Conservation (phyloP, 2,888 invertebrate species). For the Argyresthia goedartella region DNA sequence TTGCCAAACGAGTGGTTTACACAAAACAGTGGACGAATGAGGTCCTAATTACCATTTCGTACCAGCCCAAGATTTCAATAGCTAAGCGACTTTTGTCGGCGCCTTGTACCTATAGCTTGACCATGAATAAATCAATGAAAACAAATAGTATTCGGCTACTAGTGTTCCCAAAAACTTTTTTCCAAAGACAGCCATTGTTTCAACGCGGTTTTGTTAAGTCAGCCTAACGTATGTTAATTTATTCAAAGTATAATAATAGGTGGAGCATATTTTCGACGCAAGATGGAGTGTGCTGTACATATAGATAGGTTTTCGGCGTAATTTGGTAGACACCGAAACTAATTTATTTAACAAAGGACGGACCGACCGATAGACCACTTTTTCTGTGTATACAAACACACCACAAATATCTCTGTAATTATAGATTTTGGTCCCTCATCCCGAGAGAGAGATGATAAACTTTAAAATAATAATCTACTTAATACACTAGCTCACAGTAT, state of each 20-base stretch:
- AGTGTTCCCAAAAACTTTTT: slow-evolving; percentile 56
- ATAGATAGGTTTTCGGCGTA: slow-evolving; percentile 67
- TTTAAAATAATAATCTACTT: too few relatives aligned
- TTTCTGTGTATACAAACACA: slow-evolving; percentile 64
- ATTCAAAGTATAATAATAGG: slow-evolving; percentile 55
- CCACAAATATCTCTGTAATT: slow-evolving; percentile 33
- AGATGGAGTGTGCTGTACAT: slow-evolving; percentile 54
- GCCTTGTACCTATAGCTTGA: slow-evolving; percentile 52
- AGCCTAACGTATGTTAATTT: slow-evolving; percentile 58
- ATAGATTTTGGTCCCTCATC: slow-evolving; percentile 31
- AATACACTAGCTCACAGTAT: too few relatives aligned
- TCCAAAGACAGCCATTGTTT: slow-evolving; percentile 59
- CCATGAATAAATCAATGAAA: slow-evolving; percentile 71
- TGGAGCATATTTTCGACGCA: slow-evolving; percentile 63
- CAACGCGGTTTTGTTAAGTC: slow-evolving; percentile 46
- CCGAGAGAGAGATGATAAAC: slow-evolving; percentile 12
- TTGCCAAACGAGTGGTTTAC: too few relatives aligned
- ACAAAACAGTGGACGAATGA: too few relatives aligned
- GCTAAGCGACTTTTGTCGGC: slow-evolving; percentile 49
- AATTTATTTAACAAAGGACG: slow-evolving; percentile 72
- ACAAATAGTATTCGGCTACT: slow-evolving; percentile 68
- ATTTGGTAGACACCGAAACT: slow-evolving; percentile 73
- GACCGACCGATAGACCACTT: slow-evolving; percentile 63
- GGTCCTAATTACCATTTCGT: slow-evolving; percentile 52
- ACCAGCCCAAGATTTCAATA: slow-evolving; percentile 50